Evolutionary conservation across 2,888 invertebrate genomes (phyloP).

Genomic region (Nomada flava): DNA sequence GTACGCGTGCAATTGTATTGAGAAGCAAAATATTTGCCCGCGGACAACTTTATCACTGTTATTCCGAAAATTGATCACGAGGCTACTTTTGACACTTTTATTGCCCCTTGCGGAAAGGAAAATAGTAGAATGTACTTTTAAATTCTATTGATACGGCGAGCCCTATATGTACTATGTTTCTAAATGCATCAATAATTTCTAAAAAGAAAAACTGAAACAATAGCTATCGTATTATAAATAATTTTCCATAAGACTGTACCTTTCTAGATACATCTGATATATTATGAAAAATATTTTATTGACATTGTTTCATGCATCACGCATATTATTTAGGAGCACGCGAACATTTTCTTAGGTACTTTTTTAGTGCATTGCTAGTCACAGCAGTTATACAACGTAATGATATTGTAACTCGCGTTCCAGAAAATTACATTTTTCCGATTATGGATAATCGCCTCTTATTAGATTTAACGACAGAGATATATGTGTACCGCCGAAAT

Average conservation of each 20-base stretch:
- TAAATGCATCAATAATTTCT: not conserved
- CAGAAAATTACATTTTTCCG: slow-evolving; percentile 30
- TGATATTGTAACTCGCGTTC: slow-evolving; percentile 19
- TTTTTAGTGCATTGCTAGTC: slow-evolving; percentile 9
- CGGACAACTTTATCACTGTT: not conserved
- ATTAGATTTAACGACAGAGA: slow-evolving; percentile 23
- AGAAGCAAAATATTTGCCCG: not conserved
- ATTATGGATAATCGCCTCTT: slow-evolving; percentile 18
- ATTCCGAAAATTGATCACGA: not conserved
- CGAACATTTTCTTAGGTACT: slow-evolving; percentile 15
- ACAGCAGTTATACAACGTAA: slow-evolving; percentile 27
- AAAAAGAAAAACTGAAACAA: not conserved
- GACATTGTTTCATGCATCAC: slow-evolving; percentile 1
- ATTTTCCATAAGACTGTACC: not conserved
- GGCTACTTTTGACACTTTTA: not conserved
- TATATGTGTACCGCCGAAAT: not conserved
- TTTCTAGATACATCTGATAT: not conserved
- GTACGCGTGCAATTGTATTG: not conserved
- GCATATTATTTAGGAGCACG: not conserved
- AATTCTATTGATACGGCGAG: not conserved
- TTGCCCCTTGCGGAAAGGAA: too few species aligned
- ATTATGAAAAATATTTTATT: slow-evolving; percentile 1
- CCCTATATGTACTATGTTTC: not conserved
- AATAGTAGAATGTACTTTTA: not conserved
- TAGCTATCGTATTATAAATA: not conserved